Percentiles rank a stretch among this genome's conserved stretches.
Conservation (phyloP, 2,113 vertebrate genomes). For the Calonectris borealis region DNA sequence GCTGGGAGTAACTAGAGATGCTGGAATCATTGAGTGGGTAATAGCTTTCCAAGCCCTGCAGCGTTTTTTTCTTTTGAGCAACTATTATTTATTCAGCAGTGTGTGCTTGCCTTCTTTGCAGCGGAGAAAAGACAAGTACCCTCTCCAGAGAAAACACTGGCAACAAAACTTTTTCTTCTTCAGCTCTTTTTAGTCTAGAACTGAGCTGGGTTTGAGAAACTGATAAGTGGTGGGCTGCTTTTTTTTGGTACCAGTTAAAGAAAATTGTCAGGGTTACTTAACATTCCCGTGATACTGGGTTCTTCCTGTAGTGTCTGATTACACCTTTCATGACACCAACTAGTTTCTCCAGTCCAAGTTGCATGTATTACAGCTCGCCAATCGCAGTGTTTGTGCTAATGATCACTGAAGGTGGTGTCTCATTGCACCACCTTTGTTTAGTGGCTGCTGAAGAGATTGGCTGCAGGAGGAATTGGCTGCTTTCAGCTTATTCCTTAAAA, state of each 20-base stretch:
- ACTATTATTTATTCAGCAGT: slow-evolving; percentile 75
- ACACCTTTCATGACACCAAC: slow-evolving; percentile 65
- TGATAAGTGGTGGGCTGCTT: neutral
- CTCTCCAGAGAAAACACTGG: neutral
- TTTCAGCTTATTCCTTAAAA: slow-evolving; percentile 23
- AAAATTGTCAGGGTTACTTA: neutral
- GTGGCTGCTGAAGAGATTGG: slow-evolving; percentile 55
- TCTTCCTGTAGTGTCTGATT: slow-evolving; percentile 67
- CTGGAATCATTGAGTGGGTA: slow-evolving; percentile 73
- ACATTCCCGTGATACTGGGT: neutral
- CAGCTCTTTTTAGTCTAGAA: neutral
- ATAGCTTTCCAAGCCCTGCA: slow-evolving; percentile 67
- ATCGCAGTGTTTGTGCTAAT: slow-evolving; percentile 73
- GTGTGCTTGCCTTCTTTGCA: neutral
- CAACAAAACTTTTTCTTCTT: neutral
- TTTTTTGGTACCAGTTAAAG: neutral
- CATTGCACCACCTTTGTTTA: slow-evolving; percentile 60
- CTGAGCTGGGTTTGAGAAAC: neutral
- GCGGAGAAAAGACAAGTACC: neutral
- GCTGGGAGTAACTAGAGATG: slow-evolving; percentile 84
- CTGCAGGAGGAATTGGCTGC: slow-evolving; percentile 58
- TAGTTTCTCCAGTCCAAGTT: slow-evolving; percentile 46
- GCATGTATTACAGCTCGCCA: slow-evolving; percentile 62
- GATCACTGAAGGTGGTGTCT: slow-evolving; percentile 56
- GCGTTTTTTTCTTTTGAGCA: slow-evolving; percentile 12